Evolutionary conservation across 2,113 vertebrate species (phyloP).

Genomic region (Hemiscyllium ocellatum): DNA sequence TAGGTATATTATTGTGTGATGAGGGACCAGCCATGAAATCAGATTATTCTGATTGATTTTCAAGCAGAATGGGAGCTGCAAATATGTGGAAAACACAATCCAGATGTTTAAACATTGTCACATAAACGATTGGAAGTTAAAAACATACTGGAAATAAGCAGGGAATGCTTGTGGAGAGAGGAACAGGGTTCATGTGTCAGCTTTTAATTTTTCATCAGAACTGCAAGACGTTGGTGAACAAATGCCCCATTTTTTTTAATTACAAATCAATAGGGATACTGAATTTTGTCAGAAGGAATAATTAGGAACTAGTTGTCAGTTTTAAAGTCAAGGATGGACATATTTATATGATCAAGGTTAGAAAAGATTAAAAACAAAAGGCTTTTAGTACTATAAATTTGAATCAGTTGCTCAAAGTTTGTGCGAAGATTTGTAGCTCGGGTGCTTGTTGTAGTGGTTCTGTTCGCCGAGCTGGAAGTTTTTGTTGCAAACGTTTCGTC

Average conservation of each 20-base stretch:
- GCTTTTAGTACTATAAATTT: not conserved
- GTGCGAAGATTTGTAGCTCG: too few relatives aligned
- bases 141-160: not conserved
- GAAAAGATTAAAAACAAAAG: not conserved
- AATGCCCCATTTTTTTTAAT: too few relatives aligned
- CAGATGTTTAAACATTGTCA: not conserved
- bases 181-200: not conserved
- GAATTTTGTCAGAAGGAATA: not conserved
- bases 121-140: not conserved
- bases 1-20: not conserved
- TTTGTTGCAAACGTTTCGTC: too few relatives aligned
- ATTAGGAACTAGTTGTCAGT: not conserved
- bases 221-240: not conserved
- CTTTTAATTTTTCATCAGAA: not conserved
- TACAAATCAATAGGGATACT: not conserved
- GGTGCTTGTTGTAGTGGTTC: too few relatives aligned
- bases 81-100: not conserved
- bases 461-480: too few relatives aligned
- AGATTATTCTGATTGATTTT: not conserved
- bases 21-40: not conserved
- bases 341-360: not conserved
- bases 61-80: not conserved
- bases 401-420: not conserved
- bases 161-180: not conserved
- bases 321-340: not conserved